These are phyloP conservation scores for Chrysogorgia sp. DNA, from an alignment of 92 coral and sea anemone genomes.

Conservation along the genomic window DNA sequence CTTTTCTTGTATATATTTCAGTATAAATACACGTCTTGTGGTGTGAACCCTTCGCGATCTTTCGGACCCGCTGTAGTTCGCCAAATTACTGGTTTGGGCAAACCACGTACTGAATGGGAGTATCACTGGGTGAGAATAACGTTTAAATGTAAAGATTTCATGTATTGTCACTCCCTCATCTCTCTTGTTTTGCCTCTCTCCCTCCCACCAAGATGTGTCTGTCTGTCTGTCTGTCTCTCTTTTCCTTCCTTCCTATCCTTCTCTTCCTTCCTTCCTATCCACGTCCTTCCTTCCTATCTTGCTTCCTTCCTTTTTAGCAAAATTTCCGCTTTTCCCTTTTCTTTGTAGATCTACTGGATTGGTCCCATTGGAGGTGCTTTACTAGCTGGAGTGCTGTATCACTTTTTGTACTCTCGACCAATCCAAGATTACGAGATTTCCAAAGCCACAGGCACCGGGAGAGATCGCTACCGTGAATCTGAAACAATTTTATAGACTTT, in stretches of 20 bases:
- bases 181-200: too few species aligned
- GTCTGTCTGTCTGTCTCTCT: too few species aligned
- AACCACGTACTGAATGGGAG: slow-evolving; percentile 54
- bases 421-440: neutral
- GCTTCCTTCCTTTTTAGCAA: too few species aligned
- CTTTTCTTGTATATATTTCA: slow-evolving; percentile 18
- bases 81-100: slow-evolving; percentile 37
- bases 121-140: slow-evolving; percentile 78
- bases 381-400: slow-evolving; percentile 72
- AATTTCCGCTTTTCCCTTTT: too few species aligned
- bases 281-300: too few species aligned
- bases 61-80: slow-evolving; percentile 88
- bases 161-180: too few species aligned
- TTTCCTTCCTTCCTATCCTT: too few species aligned
- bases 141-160: neutral
- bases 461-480: slow-evolving; percentile 1
- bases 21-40: slow-evolving; percentile 82
- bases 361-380: slow-evolving; percentile 79
- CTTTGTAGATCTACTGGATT: slow-evolving; percentile 79
- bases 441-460: neutral
- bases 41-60: slow-evolving; percentile 97
- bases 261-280: too few species aligned
- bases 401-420: slow-evolving; percentile 60
- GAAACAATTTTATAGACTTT: slow-evolving; percentile 26
- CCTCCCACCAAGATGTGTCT: too few species aligned